A percentile compares a stretch with the other conserved stretches of the same genome.
phyloP scores from a whole-genome alignment of 2,113 vertebrate genomes.

The Camarhynchus parvulus region DNA sequence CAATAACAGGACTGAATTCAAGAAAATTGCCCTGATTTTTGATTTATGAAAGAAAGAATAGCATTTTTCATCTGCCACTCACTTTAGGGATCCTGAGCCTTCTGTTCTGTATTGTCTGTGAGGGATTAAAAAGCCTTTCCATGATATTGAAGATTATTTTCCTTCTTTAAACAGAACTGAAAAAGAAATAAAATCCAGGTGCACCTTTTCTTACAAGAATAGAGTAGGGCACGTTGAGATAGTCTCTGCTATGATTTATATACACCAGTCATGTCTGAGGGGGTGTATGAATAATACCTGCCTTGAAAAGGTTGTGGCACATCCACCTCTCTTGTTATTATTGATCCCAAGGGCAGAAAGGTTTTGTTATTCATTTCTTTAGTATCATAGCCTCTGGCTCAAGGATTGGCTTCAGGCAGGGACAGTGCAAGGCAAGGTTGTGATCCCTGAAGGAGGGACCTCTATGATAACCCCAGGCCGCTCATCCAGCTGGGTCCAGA shows the following conservation, averaged over 20 bases:
- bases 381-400: neutral
- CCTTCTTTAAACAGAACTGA: constrained; percentile 19
- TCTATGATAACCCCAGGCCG: neutral
- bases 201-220: neutral
- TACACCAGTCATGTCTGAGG: neutral
- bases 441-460: neutral
- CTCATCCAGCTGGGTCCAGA: neutral
- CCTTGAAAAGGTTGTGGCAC: neutral
- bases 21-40: neutral
- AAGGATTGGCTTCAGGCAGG: neutral
- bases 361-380: neutral
- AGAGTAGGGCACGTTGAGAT: neutral
- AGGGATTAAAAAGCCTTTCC: neutral
- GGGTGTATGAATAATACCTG: neutral
- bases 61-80: neutral
- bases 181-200: constrained; percentile 13
- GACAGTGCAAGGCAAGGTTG: neutral
- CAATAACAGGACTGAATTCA: neutral
- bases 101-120: neutral
- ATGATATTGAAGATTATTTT: neutral
- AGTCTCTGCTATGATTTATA: neutral
- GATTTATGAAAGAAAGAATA: neutral
- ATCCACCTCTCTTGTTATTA: neutral
- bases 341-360: neutral
- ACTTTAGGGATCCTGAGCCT: neutral